Percentiles rank a stretch among this genome's conserved stretches.
Conservation (phyloP, 2,888 invertebrate species). For the Callosobruchus maculatus region DNA sequence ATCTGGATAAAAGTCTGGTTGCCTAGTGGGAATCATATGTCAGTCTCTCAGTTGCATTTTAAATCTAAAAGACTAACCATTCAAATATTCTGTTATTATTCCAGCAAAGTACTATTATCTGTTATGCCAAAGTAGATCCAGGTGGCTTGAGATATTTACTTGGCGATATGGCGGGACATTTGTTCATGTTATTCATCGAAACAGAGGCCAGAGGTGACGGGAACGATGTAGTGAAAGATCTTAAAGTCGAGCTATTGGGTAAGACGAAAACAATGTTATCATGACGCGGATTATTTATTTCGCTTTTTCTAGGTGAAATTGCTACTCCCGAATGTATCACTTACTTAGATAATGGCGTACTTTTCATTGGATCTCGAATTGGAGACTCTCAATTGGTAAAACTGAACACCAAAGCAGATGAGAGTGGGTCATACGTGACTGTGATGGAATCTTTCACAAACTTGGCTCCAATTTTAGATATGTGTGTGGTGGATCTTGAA, state of each 20-base stretch:
- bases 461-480: slow-evolving; percentile 95
- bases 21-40: no score
- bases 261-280: no score
- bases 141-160: slow-evolving; percentile 87
- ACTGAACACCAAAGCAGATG: slow-evolving; percentile 79
- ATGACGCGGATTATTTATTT: no score
- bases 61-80: no score
- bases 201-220: slow-evolving; percentile 77
- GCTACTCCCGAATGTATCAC: slow-evolving; percentile 96
- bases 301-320: slow-evolving; percentile 63
- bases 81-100: slow-evolving; percentile 19
- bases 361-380: slow-evolving; percentile 92
- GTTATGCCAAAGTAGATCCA: slow-evolving; percentile 90
- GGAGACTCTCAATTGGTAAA: slow-evolving; percentile 96
- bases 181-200: slow-evolving; percentile 94
- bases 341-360: slow-evolving; percentile 96
- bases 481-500: slow-evolving; percentile 96
- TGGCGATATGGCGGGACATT: slow-evolving; percentile 90
- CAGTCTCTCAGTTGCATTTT: no score
- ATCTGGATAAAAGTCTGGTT: no score
- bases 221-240: slow-evolving; percentile 75
- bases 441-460: slow-evolving; percentile 96
- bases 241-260: slow-evolving; percentile 90
- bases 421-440: slow-evolving; percentile 83
- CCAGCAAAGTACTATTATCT: slow-evolving; percentile 88